A percentile compares a stretch with the other conserved stretches of the same genome.
Conservation (phyloP, 2,888 invertebrate genomes). For the Eupithecia pulchellata region DNA sequence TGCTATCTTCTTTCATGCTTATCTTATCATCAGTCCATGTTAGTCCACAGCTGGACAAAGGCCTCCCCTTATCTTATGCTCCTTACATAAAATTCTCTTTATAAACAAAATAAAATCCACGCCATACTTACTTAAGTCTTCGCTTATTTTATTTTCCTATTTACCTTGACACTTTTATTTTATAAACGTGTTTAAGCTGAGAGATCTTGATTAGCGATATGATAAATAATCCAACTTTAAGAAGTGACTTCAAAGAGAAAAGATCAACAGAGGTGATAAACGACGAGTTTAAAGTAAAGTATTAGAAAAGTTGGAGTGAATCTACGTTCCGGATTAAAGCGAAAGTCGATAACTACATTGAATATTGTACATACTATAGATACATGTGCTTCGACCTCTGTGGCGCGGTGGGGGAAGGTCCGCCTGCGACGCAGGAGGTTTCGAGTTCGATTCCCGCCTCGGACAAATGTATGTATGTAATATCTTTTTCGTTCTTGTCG, state of each 20-base stretch:
- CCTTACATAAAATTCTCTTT: too few species aligned
- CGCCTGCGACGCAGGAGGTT: too few species aligned
- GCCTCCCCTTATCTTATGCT: too few species aligned
- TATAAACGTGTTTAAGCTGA: constrained; percentile 1
- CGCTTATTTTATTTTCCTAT: neutral
- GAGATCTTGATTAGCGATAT: constrained; percentile 7
- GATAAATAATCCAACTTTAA: constrained; percentile 14
- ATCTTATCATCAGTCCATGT: too few species aligned
- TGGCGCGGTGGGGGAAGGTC: too few species aligned
- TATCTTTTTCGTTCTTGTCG: too few species aligned
- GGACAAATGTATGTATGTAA: too few species aligned
- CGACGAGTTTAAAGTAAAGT: constrained; percentile 3
- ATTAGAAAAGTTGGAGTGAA: constrained; percentile 20
- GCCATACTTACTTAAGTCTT: neutral
- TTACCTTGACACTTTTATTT: neutral
- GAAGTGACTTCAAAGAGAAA: constrained; percentile 11
- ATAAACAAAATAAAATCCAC: neutral
- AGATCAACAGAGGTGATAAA: constrained; percentile 15
- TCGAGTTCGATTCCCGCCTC: too few species aligned
- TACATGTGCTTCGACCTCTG: too few species aligned
- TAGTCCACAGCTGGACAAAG: too few species aligned
- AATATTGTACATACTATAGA: too few species aligned
- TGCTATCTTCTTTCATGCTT: too few species aligned
- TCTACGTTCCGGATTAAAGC: constrained; percentile 15
- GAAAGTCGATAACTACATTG: neutral